Evolutionary conservation across 92 coral and sea anemone genomes (phyloP), one percentile per base, ranked within the genome.

Genomic region (Blastomussa wellsi): DNA sequence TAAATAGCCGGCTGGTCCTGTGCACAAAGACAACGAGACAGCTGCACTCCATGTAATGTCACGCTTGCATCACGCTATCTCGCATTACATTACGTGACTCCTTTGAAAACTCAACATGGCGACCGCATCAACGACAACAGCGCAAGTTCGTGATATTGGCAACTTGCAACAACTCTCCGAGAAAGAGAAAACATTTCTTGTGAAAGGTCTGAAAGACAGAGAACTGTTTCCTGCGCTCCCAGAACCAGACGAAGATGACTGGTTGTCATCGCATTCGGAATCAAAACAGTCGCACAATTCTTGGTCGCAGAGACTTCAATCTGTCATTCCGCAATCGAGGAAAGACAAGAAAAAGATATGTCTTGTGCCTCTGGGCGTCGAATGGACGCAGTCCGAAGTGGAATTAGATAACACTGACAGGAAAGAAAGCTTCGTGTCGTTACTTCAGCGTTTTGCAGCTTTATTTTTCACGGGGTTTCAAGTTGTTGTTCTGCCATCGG

Each of bases 261-360:
- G 93, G 93, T 77, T 91, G 67, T 72, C 89, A 17, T 75, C 91
- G 14, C 93, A 91, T 49, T 68, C 79, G 28, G 93, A 91, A 78
- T 65, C 78, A 28, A 33, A 81, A 47, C 91, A 91, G 44, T 78
- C 86, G 59, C 82, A 83, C 16, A 69, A 88, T 44, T 52, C 91
- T 12, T 91, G 93, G 93, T 60, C 60, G 71, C 38, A 52, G 41
- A 66, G 42, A 48, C 39, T 77, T 26, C 83, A 80, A 57, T 42
- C 74, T 19, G 48, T 77, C 19, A 68, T 91, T 47, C 80, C 89
- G 16, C 59, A 73, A 0, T 16, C 76, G 12, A 72, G 93, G n/a
- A 68, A 77, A 28, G 44, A 39, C 0, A 91, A 88, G 74, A 88
- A 88, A 86, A 83, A 77, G 32, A 84, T 91, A 26, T 88, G 82